phyloP scores from a whole-genome alignment of 2,888 invertebrate species.

The Lithophane ornitopus region DNA sequence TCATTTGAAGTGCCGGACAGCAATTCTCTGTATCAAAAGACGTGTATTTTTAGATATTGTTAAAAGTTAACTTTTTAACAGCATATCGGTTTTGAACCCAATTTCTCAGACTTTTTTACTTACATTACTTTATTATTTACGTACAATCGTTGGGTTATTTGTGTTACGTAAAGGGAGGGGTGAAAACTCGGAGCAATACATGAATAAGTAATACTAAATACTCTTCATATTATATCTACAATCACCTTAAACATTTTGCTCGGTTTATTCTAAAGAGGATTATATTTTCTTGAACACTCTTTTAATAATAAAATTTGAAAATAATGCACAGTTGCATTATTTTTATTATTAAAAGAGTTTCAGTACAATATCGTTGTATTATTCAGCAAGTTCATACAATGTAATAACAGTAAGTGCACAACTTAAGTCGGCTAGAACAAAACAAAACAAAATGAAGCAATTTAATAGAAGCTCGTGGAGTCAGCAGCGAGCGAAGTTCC shows the following conservation, averaged over 20 bases:
- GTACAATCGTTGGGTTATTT: constrained; percentile 22
- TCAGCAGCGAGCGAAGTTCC: constrained; percentile 41
- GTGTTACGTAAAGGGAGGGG: constrained; percentile 3
- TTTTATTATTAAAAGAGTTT: constrained; percentile 15
- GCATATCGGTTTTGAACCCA: not conserved
- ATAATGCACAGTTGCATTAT: constrained; percentile 9
- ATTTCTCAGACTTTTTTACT: no score
- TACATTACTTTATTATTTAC: constrained; percentile 33
- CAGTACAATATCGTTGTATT: constrained; percentile 14
- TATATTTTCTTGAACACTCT: constrained; percentile 30
- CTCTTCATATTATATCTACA: constrained; percentile 29
- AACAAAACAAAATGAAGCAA: constrained; percentile 51
- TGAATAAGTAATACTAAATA: constrained; percentile 40
- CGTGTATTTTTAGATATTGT: not conserved
- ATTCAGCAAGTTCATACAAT: constrained; percentile 33
- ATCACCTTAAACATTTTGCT: constrained; percentile 23
- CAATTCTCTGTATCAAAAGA: not conserved
- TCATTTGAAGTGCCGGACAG: not conserved
- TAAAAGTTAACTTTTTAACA: not conserved
- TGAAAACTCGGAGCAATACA: constrained; percentile 12
- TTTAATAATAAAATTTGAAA: no score
- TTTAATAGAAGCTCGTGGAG: constrained; percentile 45
- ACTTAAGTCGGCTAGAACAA: constrained; percentile 30
- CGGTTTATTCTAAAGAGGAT: constrained; percentile 5
- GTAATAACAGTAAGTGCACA: constrained; percentile 35